Percentiles rank a stretch among this genome's conserved stretches.
Evolutionary conservation across 2,113 vertebrate species (phyloP).

Genomic region (Eolophus roseicapilla): DNA sequence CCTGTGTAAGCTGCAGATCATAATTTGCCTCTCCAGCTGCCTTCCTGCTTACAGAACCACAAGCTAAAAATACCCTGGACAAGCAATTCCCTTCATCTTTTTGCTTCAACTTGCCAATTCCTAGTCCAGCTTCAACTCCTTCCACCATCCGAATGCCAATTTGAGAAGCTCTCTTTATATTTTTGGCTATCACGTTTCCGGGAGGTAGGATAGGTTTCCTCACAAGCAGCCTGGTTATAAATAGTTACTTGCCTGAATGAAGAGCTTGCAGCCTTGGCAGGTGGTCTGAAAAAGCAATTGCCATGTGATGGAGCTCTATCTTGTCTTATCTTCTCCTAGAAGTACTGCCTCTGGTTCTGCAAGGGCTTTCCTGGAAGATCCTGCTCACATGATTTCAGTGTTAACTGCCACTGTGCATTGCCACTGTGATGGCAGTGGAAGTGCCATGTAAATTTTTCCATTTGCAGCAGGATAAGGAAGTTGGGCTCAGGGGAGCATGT

Average conservation of each 20-base stretch:
- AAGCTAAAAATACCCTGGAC: not conserved
- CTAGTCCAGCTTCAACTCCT: not conserved
- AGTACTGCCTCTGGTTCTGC: not conserved
- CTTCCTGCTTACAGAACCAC: constrained; percentile 4
- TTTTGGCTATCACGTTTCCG: not conserved
- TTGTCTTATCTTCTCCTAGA: constrained; percentile 26
- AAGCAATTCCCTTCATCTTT: not conserved
- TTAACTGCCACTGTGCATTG: not conserved
- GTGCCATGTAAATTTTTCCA: not conserved
- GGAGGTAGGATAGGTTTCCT: not conserved
- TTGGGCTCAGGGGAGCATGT: not conserved
- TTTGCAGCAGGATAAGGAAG: not conserved
- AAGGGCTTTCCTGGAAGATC: not conserved
- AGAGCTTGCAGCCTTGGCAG: not conserved
- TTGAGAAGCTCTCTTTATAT: not conserved
- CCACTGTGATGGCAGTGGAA: not conserved
- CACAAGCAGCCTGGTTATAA: not conserved
- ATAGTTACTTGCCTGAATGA: not conserved
- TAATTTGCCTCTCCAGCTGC: not conserved
- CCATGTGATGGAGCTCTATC: not conserved
- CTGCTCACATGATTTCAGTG: not conserved
- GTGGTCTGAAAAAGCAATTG: not conserved
- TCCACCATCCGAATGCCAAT: not conserved
- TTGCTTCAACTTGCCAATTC: not conserved
- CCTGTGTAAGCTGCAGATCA: not conserved